Percentiles rank a stretch among this genome's conserved stretches.
These are phyloP conservation scores for Peromyscus maniculatus DNA, from an alignment of 2,113 vertebrate species.

Conservation along the genomic window DNA sequence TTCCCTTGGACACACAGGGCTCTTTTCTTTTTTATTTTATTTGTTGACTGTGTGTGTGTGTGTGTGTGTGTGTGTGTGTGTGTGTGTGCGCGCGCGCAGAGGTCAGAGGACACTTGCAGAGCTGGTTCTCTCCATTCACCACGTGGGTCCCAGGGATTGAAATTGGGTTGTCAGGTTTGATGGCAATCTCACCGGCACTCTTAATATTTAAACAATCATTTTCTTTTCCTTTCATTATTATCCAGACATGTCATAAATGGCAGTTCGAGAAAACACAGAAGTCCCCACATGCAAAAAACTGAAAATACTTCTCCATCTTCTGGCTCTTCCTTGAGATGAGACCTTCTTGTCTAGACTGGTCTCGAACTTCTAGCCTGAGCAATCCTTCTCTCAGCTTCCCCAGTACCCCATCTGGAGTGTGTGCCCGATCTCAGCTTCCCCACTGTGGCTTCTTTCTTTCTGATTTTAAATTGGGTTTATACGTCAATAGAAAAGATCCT, in stretches of 20 bases:
- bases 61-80: not conserved
- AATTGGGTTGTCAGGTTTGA: not conserved
- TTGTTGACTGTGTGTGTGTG: not conserved
- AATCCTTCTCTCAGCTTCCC: not conserved
- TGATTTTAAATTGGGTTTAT: slow-evolving; percentile 24
- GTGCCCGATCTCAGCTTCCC: too few relatives aligned
- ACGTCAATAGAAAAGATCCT: not conserved
- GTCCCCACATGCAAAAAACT: not conserved
- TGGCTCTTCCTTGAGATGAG: not conserved
- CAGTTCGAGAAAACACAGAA: slow-evolving; percentile 41
- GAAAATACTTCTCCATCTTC: not conserved
- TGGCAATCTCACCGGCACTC: not conserved
- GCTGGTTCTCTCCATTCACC: not conserved
- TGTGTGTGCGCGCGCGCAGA: not conserved
- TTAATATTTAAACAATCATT: not conserved
- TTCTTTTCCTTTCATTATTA: slow-evolving; percentile 3
- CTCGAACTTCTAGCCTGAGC: not conserved
- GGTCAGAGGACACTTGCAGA: not conserved
- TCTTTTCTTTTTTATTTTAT: not conserved
- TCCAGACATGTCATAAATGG: not conserved
- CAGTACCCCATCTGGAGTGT: not conserved
- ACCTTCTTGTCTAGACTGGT: not conserved
- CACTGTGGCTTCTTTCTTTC: not conserved
- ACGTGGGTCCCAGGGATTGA: not conserved
- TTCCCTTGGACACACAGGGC: not conserved